Evolutionary conservation across 2,888 invertebrate species (phyloP).

Genomic region (Congeria kusceri): DNA sequence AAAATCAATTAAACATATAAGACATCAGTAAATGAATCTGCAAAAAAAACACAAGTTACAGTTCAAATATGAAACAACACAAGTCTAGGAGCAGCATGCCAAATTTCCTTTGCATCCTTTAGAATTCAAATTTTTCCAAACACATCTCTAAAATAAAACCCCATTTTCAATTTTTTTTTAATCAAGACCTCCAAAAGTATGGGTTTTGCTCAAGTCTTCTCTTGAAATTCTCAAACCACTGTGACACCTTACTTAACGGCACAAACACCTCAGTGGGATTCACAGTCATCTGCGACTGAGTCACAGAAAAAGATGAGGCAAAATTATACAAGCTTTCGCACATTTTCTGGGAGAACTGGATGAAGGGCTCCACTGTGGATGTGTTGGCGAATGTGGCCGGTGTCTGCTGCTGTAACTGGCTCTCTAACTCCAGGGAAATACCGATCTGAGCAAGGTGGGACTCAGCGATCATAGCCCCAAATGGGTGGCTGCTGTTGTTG

Average conservation of each 20-base stretch:
- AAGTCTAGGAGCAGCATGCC: too few relatives aligned
- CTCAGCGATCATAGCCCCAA: conserved; percentile 87
- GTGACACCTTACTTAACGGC: conserved; percentile 94
- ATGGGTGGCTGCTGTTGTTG: conserved; percentile 59
- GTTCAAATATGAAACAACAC: too few relatives aligned
- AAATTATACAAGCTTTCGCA: conserved; percentile 96
- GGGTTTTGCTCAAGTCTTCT: conserved; percentile 95
- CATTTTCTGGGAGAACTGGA: conserved; percentile 93
- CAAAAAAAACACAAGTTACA: too few relatives aligned
- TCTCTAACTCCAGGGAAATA: conserved; percentile 93
- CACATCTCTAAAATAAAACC: too few relatives aligned
- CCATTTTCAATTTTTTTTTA: too few relatives aligned
- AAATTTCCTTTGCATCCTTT: neutral
- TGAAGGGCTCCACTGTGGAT: conserved; percentile 84
- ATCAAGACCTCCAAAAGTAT: conserved; percentile 92
- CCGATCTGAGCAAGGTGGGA: conserved; percentile 97
- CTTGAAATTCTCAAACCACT: conserved; percentile 97
- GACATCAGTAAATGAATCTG: too few relatives aligned
- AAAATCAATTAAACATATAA: too few relatives aligned
- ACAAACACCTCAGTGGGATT: conserved; percentile 93
- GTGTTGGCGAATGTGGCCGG: conserved; percentile 84
- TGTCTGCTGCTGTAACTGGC: conserved; percentile 86
- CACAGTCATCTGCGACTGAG: conserved; percentile 92
- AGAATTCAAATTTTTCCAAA: too few relatives aligned
- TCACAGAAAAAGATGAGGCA: conserved; percentile 94